Percentiles rank a stretch among this genome's conserved stretches.
These are phyloP conservation scores for Temnothorax unifasciatus DNA, from an alignment of 2,888 invertebrate species.

Conservation along the genomic window DNA sequence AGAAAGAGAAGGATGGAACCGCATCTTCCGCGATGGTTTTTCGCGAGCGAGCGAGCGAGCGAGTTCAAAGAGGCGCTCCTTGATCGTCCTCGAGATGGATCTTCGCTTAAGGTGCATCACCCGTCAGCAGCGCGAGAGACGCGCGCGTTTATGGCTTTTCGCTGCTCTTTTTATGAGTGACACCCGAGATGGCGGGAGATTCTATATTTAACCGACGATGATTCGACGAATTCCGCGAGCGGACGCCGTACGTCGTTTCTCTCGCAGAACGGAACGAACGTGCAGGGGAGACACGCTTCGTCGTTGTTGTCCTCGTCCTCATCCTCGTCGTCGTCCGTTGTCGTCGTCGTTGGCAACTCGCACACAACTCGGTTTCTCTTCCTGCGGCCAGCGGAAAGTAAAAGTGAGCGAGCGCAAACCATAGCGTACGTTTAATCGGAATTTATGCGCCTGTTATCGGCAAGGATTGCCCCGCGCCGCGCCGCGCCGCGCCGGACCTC, in stretches of 20 bases:
- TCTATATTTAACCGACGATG: slow-evolving; percentile 55
- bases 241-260: slow-evolving; percentile 20
- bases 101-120: slow-evolving; percentile 26
- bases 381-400: slow-evolving; percentile 62
- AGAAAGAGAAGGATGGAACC: slow-evolving; percentile 3
- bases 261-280: slow-evolving; percentile 17
- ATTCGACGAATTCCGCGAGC: slow-evolving; percentile 42
- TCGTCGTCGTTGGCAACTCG: slow-evolving; percentile 21
- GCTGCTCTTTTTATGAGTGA: slow-evolving; percentile 43
- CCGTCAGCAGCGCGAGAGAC: neutral
- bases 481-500: slow-evolving; percentile 3
- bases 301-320: slow-evolving; percentile 3
- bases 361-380: slow-evolving; percentile 47
- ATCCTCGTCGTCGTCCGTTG: neutral
- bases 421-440: slow-evolving; percentile 59
- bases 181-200: slow-evolving; percentile 23
- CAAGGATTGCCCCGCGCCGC: slow-evolving; percentile 56
- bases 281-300: slow-evolving; percentile 14
- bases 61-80: slow-evolving; percentile 42
- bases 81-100: slow-evolving; percentile 42
- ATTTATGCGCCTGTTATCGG: slow-evolving; percentile 65
- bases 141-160: slow-evolving; percentile 42
- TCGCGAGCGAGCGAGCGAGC: slow-evolving; percentile 37
- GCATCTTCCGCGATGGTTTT: slow-evolving; percentile 39
- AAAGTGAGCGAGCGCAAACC: slow-evolving; percentile 61